Evolutionary conservation across 2,888 invertebrate genomes (phyloP).

Genomic region (Pollenia labialis): DNA sequence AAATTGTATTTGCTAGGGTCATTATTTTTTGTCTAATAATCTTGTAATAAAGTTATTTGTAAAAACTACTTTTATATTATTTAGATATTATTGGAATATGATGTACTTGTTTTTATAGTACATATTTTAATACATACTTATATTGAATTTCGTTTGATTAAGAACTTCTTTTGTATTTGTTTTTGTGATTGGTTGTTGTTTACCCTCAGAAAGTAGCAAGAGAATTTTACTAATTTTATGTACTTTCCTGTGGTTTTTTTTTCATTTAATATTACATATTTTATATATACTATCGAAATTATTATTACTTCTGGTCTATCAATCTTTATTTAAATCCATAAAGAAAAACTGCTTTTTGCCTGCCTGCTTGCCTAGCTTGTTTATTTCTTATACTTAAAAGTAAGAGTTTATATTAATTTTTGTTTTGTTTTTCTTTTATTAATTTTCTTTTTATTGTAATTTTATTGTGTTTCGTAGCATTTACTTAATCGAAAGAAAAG

Average conservation of each 20-base stretch:
- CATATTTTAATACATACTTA: constrained; percentile 17
- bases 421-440: constrained; percentile 55
- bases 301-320: constrained; percentile 54
- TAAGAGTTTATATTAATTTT: constrained; percentile 72
- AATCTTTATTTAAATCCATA: constrained; percentile 74
- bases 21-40: constrained; percentile 16
- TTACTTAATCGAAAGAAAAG: constrained; percentile 69
- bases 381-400: constrained; percentile 78
- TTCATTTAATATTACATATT: constrained; percentile 21
- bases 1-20: constrained; percentile 8
- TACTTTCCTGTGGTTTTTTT: constrained; percentile 9
- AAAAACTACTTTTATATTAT: constrained; percentile 48
- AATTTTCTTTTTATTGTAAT: constrained; percentile 70
- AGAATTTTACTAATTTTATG: constrained; percentile 39
- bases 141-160: not conserved
- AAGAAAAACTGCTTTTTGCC: constrained; percentile 9
- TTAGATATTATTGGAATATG: constrained; percentile 33
- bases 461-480: constrained; percentile 70
- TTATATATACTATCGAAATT: constrained; percentile 53
- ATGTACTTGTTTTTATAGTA: constrained; percentile 23
- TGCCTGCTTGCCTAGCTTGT: constrained; percentile 15
- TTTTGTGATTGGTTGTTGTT: not conserved
- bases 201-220: constrained; percentile 3
- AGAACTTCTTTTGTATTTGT: not conserved
- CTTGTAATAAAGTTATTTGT: constrained; percentile 32